A percentile compares a stretch with the other conserved stretches of the same genome.
phyloP scores from a whole-genome alignment of 2,888 invertebrate species.

The Sphaeridia pumilis region DNA sequence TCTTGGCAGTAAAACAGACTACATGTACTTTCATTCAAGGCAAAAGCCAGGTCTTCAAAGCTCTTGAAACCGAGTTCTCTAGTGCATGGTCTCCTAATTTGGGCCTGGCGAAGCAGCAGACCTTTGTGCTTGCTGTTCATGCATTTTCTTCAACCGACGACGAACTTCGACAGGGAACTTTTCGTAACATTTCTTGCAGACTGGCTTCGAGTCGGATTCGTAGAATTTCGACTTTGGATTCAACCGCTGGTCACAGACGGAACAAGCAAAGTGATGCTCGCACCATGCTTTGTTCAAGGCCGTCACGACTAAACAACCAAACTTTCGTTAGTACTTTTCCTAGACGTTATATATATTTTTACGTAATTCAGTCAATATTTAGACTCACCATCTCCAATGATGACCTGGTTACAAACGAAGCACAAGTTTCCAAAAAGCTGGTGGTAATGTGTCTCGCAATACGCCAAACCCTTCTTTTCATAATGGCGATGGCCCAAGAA shows the following conservation, averaged over 20 bases:
- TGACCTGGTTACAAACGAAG: conserved; percentile 97
- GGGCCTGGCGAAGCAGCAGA: conserved; percentile 24
- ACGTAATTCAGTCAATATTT: neutral
- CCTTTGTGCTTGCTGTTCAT: conserved; percentile 55
- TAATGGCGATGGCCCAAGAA: conserved; percentile 98
- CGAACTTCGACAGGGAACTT: conserved; percentile 88
- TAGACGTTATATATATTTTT: neutral
- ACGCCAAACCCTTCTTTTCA: conserved; percentile 95
- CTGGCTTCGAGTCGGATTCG: conserved; percentile 96
- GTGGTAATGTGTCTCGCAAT: conserved; percentile 98
- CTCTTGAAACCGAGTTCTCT: neutral
- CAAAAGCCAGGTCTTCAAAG: no score
- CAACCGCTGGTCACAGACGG: conserved; percentile 90
- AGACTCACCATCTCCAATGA: conserved; percentile 82
- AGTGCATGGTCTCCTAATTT: no score
- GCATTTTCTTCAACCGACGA: conserved; percentile 78
- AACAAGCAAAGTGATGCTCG: conserved; percentile 95
- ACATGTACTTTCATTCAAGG: neutral
- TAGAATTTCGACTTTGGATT: conserved; percentile 97
- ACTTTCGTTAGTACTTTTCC: neutral
- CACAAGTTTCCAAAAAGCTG: conserved; percentile 97
- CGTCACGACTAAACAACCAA: conserved; percentile 67
- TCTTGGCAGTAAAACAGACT: no score
- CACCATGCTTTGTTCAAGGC: conserved; percentile 99
- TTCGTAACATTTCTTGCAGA: conserved; percentile 97